A percentile compares a stretch with the other conserved stretches of the same genome.
Evolutionary conservation across 2,113 vertebrate species (phyloP).

Genomic region (Macroglossus sobrinus): DNA sequence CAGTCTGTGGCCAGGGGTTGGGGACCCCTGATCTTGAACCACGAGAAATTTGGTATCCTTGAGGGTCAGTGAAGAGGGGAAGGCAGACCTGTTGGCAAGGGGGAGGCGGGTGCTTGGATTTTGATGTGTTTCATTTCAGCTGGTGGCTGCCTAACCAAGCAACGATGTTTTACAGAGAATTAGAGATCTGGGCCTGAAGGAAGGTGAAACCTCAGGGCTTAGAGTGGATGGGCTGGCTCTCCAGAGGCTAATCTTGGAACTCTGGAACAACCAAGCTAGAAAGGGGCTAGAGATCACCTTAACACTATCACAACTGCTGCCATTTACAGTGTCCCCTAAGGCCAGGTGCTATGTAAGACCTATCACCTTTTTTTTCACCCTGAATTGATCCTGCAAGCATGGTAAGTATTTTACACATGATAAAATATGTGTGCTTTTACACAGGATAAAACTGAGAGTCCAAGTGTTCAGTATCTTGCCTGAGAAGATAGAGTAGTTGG

Average conservation of each 20-base stretch:
- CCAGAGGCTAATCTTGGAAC: not conserved
- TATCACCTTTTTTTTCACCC: not conserved
- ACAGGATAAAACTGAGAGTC: not conserved
- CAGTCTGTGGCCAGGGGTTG: no score
- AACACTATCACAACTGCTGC: not conserved
- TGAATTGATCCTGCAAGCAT: not conserved
- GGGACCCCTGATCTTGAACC: not conserved
- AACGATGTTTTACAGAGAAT: not conserved
- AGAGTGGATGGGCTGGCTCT: not conserved
- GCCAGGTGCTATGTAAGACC: not conserved
- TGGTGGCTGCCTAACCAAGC: not conserved
- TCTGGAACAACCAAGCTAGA: not conserved
- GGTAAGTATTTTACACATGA: not conserved
- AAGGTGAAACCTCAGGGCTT: not conserved
- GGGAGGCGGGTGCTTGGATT: not conserved
- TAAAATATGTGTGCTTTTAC: not conserved
- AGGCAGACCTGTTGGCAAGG: not conserved
- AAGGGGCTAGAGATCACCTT: not conserved
- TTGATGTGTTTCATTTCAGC: not conserved
- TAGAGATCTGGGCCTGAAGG: not conserved
- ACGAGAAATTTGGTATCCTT: not conserved
- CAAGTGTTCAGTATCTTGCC: not conserved
- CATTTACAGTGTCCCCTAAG: not conserved
- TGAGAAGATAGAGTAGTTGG: not conserved
- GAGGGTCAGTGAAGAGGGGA: not conserved